Evolutionary conservation across 2,888 invertebrate genomes (phyloP), one percentile per base, ranked within the genome.

Genomic region (Cecidostiba fungosa): DNA sequence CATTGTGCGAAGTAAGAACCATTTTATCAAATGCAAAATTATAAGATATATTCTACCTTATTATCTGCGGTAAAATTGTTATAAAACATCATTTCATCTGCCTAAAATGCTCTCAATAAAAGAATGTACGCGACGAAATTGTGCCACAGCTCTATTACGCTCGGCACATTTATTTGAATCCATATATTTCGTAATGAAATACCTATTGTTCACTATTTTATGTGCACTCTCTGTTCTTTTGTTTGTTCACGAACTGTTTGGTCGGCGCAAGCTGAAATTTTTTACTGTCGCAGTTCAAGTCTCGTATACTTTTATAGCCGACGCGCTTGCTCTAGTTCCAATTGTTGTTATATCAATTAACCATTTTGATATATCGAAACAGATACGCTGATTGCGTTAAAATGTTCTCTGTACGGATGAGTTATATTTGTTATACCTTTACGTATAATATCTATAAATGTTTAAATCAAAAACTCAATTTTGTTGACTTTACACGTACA

Each of bases 161-260:
- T 59, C n/a, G 6, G 54, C 6, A 5, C 8, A n/a, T 59, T 59
- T 59, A 59, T 59, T 59, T 3, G n/a, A 5, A 59, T 59, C n/a
- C n/a, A 6, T 59, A n/a, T 59, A 59, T 59, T 59, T 59, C 6
- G 54, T 59, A n/a, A 59, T 59, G 54, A 59, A n/a, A 59, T 59
- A 59, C 54, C 8, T 59, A 59, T 59, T 59, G 54, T 59, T 59
- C n/a, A 5, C 54, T n/a, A 19, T 59, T 59, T 59, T 59, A 59
- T n/a, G 54, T n/a, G 54, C 6, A n/a, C 54, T 6, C 4, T 54
- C n/a, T 59, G n/a, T n/a, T n/a, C 54, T n/a, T 19, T n/a, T 59
- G 54, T 59, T 59, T n/a, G 54, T n/a, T n/a, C 54, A 23, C 23
- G 54, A 59, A 59, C n/a, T 59, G 54, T 59, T 59, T n/a, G 54